Percentiles rank a stretch among this genome's conserved stretches.
Evolutionary conservation across 2,888 invertebrate genomes (phyloP).

Genomic region (Coenonympha arcania): DNA sequence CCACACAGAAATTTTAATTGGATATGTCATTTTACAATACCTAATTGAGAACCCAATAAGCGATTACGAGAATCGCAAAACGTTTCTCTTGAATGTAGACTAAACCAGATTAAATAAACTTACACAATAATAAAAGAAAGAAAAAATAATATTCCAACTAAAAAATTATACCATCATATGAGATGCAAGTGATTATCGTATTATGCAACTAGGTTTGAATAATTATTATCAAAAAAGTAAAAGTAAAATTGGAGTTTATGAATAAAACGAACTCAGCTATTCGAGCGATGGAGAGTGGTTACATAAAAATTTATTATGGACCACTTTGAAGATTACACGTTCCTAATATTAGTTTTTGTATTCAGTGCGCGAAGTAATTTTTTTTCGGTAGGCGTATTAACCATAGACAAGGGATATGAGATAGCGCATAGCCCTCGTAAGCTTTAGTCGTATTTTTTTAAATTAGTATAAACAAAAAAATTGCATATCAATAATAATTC

Average conservation of each 20-base stretch:
- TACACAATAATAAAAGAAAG: not conserved
- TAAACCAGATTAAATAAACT: not conserved
- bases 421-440: too few relatives aligned
- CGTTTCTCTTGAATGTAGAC: not conserved
- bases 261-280: not conserved
- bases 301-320: not conserved
- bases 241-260: not conserved
- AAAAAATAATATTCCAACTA: not conserved
- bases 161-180: not conserved
- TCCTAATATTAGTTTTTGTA: too few relatives aligned
- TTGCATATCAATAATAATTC: too few relatives aligned
- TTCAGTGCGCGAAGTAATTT: too few relatives aligned
- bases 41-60: not conserved
- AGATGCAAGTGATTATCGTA: not conserved
- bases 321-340: too few relatives aligned
- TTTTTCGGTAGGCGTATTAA: too few relatives aligned
- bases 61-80: not conserved
- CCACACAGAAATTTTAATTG: too few relatives aligned
- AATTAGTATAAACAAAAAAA: too few relatives aligned
- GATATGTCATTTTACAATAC: too few relatives aligned
- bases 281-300: not conserved
- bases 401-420: too few relatives aligned
- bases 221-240: constrained; percentile 8
- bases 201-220: constrained; percentile 6
- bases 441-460: too few relatives aligned